Percentiles rank a stretch among this genome's conserved stretches.
Evolutionary conservation across 2,113 vertebrate genomes (phyloP).

Genomic region (Lonchura striata): DNA sequence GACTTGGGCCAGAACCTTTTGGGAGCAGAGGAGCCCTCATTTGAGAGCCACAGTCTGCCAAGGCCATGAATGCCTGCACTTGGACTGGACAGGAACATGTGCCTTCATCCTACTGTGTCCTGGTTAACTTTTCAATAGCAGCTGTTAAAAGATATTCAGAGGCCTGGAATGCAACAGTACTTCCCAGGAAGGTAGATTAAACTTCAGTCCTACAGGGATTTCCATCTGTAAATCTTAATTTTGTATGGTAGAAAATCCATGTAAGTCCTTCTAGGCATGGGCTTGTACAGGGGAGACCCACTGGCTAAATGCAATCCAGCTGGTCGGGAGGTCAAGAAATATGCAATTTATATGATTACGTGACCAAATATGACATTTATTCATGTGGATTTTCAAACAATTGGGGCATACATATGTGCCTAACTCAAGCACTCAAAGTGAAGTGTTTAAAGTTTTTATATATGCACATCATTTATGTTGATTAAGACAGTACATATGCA

Average conservation of each 20-base stretch:
- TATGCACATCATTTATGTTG: background rate
- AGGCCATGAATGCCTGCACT: background rate
- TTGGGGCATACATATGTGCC: too few relatives aligned
- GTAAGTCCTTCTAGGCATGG: background rate
- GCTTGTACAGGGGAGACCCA: background rate
- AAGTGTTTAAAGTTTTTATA: background rate
- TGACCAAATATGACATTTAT: background rate
- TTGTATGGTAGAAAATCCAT: background rate
- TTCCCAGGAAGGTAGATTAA: background rate
- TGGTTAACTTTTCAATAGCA: background rate
- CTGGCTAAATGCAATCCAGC: background rate
- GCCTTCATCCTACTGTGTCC: background rate
- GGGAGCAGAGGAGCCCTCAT: background rate
- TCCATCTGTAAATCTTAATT: background rate
- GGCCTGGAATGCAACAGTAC: background rate
- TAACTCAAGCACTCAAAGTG: background rate
- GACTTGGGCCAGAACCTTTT: background rate
- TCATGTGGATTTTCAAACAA: background rate
- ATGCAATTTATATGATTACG: background rate
- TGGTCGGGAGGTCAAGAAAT: background rate
- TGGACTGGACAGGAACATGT: background rate
- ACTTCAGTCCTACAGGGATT: background rate
- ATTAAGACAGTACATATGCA: background rate
- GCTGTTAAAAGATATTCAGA: background rate
- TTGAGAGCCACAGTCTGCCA: background rate